Evolutionary conservation across 2,113 vertebrate genomes (phyloP).

Genomic region (Casuarius casuarius): DNA sequence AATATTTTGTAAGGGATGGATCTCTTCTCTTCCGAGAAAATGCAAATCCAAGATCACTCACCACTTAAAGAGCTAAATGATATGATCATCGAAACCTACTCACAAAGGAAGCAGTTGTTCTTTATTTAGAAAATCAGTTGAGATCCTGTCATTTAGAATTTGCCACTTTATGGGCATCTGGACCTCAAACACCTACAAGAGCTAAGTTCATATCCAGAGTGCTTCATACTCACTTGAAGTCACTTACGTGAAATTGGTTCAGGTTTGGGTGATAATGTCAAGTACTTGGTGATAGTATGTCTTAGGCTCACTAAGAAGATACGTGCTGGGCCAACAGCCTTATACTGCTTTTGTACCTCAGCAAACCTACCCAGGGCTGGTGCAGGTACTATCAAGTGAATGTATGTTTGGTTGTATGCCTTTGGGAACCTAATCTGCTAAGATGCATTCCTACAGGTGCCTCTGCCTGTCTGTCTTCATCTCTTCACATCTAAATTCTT

Average conservation of each 20-base stretch:
- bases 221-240: neutral
- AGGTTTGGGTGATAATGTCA: neutral
- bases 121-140: neutral
- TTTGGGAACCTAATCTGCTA: neutral
- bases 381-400: too few relatives aligned
- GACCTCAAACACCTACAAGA: rapidly evolving
- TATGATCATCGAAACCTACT: neutral
- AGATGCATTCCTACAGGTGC: neutral
- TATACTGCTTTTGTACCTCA: neutral
- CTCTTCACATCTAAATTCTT: neutral
- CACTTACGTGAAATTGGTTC: rapidly evolving
- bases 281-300: neutral
- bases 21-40: neutral
- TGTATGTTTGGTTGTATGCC: neutral
- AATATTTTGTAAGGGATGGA: neutral
- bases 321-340: neutral
- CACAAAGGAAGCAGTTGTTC: neutral
- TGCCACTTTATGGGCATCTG: rapidly evolving
- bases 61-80: neutral
- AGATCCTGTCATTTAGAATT: neutral
- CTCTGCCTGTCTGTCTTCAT: neutral
- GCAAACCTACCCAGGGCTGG: neutral
- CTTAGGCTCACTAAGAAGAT: neutral
- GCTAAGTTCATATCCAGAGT: neutral
- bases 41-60: neutral